Percentiles rank a stretch among this genome's conserved stretches.
These are phyloP conservation scores for Lepisosteus oculatus DNA, from an alignment of 2,113 vertebrate genomes.

Conservation along the genomic window DNA sequence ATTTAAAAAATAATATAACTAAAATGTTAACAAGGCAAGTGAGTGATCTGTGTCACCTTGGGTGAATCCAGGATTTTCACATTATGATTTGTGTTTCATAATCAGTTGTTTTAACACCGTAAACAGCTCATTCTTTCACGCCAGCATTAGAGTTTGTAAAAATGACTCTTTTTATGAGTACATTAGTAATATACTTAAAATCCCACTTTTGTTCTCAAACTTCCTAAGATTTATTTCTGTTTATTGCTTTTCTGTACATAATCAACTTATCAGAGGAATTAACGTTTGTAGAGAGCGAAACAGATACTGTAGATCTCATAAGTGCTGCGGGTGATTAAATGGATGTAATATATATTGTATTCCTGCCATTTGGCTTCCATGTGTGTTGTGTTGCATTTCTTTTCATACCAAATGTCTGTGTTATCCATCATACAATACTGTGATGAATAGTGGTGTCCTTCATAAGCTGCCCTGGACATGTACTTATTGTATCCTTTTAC, in stretches of 20 bases:
- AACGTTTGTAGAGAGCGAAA: background rate
- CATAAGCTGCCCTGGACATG: conserved; percentile 55
- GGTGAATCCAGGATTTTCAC: no score
- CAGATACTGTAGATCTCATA: background rate
- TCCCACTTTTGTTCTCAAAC: no score
- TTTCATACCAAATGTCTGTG: conserved; percentile 58
- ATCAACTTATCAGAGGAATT: conserved; percentile 21
- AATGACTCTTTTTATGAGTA: no score
- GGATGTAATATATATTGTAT: conserved; percentile 63
- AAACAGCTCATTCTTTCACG: no score
- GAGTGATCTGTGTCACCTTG: no score
- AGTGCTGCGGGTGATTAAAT: conserved; percentile 58
- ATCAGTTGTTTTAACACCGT: no score
- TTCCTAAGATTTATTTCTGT: background rate
- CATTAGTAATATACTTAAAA: no score
- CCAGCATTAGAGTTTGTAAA: no score
- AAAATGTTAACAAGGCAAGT: no score
- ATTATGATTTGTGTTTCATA: no score
- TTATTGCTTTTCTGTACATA: conserved; percentile 1
- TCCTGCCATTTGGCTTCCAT: conserved; percentile 56
- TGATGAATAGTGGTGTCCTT: conserved; percentile 68
- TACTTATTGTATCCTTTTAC: conserved; percentile 7
- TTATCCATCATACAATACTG: conserved; percentile 56
- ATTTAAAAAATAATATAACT: no score
- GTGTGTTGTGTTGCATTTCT: conserved; percentile 61